Base-by-base conservation (phyloP, 1,140 invertebrate species). In the Anoplolepis gracilipes region DNA sequence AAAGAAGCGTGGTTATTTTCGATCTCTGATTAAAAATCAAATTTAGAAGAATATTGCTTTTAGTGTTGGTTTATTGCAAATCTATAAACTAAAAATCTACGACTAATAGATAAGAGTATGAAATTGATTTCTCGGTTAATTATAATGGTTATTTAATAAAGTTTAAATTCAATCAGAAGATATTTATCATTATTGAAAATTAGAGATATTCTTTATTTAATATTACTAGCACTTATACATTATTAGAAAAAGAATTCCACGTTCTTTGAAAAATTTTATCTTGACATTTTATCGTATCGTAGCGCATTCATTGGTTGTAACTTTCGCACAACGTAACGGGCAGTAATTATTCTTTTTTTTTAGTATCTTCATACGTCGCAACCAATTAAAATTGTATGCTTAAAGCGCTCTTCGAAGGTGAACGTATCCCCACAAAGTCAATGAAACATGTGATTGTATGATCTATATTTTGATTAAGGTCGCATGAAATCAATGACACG, bases 401-500 rank as follows among this genome's bases (percentile, higher is more conserved):
- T 25, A 19, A 30, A 30, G 25, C 70, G 59, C 33, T 69, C 16
- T 49, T 5, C 65, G 16, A 22, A 85, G 75, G 53, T 79, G 28
- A 88, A 88, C 28, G 86, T 33, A 85, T 16, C 46, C 73, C 30
- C 25, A 30, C 25, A 22, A 76, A 46, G 13, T 53, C 22, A 61
- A 55, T 2, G 28, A 28, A 8, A 42, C 53, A 39, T 6, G 5
- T 11, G 75, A 22, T n/a, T 49, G 33, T 49, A 19, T 7, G 13
- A 42, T 57, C 49, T 65, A 72, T 57, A 46, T 81, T 53, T 0
- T 22, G 78, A 33, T 75, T 28, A 82, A 22, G 61, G 57, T 59
- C 25, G n/a, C 36, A 11, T n/a, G 67, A 69, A 33, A 79, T n/a
- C 11, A 5, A 62, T 13, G 16, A n/a, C 13, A 5, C 28, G 42